Base-by-base conservation (phyloP, 2,888 invertebrate genomes). In the Diploptera punctata region DNA sequence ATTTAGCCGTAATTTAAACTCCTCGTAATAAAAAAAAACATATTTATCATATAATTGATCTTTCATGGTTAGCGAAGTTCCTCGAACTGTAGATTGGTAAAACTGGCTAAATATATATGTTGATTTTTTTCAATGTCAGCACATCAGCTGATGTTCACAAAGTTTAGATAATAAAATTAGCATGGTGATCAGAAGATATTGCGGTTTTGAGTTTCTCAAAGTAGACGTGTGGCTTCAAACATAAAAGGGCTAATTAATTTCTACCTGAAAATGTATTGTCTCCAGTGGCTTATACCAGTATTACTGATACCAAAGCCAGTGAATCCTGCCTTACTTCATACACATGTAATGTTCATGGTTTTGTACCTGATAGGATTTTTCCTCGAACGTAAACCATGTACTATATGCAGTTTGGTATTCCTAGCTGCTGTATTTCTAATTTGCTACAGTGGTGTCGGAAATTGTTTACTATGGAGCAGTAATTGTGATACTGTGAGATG, bases 291-390 rank as follows among this genome's bases (percentile, higher is more conserved):
- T 80, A 94, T 99, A 80, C 98, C 98, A 73, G 97, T 99, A 79
- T 87, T 99, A 76, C 88, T 99, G 77, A 97, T 99, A 83, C 98
- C 99, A 77, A 99, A 98, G 84, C 98, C 99, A 71, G 91, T 97
- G 76, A 98, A 99, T 86, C 98, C 98, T 79, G 96, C 97, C 44
- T 87, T 98, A 74, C 90, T 98, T 78, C 95, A 98, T 83, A 98
- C 98, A 70, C 97, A 98, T 84, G 96, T 97, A 74, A 95, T 98
- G 93, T 98, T 99, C 83, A 96, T 99, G 90, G 93, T 96, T 76
- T 87, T 99, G 69, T 99, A 99, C 84, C 85, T 99, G 78, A 93
- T 98, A 78, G 97, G 98, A 79, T 99, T 99, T 86, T 98, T 99
- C 83, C 86, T 99, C 79, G 98, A 98, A 81, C 87, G 97, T 80